A percentile compares a stretch with the other conserved stretches of the same genome.
Conservation (phyloP, 2,888 invertebrate genomes). For the Harpalus rufipes region DNA sequence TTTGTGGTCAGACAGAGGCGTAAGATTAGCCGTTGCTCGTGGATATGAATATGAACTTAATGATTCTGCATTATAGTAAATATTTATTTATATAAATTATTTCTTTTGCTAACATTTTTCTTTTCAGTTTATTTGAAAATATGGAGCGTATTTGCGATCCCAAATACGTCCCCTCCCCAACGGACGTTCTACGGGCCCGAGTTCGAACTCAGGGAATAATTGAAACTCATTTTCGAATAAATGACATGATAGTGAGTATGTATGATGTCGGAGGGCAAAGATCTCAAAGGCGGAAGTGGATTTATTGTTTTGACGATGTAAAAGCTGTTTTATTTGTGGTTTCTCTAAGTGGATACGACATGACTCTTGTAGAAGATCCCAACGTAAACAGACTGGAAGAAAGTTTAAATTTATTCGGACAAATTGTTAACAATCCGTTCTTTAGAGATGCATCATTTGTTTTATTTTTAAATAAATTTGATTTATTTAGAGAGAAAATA, state of each 20-base stretch:
- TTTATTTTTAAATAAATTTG: constrained; percentile 83
- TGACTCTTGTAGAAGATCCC: constrained; percentile 82
- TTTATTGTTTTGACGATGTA: constrained; percentile 84
- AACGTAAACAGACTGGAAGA: constrained; percentile 82
- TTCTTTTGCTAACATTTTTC: neutral
- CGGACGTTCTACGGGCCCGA: constrained; percentile 82
- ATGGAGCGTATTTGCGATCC: constrained; percentile 83
- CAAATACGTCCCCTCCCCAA: constrained; percentile 82
- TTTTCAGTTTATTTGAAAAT: constrained; percentile 82
- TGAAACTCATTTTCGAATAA: constrained; percentile 83
- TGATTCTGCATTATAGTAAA: constrained; percentile 84
- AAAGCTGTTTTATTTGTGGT: constrained; percentile 82
- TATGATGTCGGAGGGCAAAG: constrained; percentile 84
- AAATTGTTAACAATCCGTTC: constrained; percentile 83
- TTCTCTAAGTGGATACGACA: constrained; percentile 83
- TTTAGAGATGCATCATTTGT: constrained; percentile 82
- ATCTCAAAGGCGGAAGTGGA: constrained; percentile 84
- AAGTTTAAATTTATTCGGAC: constrained; percentile 82
- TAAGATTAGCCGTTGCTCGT: constrained; percentile 81
- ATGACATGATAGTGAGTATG: constrained; percentile 81
- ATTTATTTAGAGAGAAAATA: constrained; percentile 83
- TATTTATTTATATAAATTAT: constrained; percentile 67
- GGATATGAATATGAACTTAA: constrained; percentile 85
- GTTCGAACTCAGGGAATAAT: constrained; percentile 84
- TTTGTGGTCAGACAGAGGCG: constrained; percentile 83